A percentile compares a stretch with the other conserved stretches of the same genome.
phyloP scores from a whole-genome alignment of 2,888 invertebrate species.

The Agrilus biguttatus region DNA sequence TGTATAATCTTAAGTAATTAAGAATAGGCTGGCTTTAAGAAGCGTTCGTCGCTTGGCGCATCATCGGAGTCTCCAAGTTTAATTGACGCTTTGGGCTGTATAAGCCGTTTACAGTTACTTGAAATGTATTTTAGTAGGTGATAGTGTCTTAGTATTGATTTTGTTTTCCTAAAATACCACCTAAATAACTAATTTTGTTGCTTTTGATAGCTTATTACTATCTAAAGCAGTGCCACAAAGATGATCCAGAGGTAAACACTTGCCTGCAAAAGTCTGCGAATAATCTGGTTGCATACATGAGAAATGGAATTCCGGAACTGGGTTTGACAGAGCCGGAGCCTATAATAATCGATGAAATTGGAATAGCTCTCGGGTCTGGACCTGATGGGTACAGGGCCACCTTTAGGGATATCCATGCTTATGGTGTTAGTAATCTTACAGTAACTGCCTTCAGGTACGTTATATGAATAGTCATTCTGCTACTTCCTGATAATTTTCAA shows the following conservation, averaged over 20 bases:
- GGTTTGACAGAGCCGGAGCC: conserved; percentile 62
- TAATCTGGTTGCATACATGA: conserved; percentile 53
- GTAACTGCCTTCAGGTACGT: conserved; percentile 62
- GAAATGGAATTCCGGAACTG: conserved; percentile 59
- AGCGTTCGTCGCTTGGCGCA: too few species aligned
- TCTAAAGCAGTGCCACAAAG: conserved; percentile 56
- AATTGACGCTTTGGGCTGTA: too few species aligned
- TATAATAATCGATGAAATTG: conserved; percentile 68
- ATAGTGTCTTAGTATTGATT: too few species aligned
- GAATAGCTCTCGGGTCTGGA: conserved; percentile 63
- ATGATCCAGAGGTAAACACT: conserved; percentile 54
- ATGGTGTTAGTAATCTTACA: conserved; percentile 66
- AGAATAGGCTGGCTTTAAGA: too few species aligned
- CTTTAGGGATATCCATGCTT: conserved; percentile 67
- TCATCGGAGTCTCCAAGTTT: too few species aligned
- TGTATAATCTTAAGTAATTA: too few species aligned
- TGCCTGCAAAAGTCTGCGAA: conserved; percentile 65
- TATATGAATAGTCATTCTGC: too few species aligned
- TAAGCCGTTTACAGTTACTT: too few species aligned
- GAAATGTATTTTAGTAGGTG: too few species aligned
- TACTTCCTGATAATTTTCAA: too few species aligned
- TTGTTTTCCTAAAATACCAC: too few species aligned
- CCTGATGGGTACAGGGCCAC: conserved; percentile 72
- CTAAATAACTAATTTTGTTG: not conserved
- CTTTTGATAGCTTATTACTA: conserved; percentile 43